phyloP scores from a whole-genome alignment of 2,113 vertebrate genomes.

The Sinocyclocheilus anshuiensis region DNA sequence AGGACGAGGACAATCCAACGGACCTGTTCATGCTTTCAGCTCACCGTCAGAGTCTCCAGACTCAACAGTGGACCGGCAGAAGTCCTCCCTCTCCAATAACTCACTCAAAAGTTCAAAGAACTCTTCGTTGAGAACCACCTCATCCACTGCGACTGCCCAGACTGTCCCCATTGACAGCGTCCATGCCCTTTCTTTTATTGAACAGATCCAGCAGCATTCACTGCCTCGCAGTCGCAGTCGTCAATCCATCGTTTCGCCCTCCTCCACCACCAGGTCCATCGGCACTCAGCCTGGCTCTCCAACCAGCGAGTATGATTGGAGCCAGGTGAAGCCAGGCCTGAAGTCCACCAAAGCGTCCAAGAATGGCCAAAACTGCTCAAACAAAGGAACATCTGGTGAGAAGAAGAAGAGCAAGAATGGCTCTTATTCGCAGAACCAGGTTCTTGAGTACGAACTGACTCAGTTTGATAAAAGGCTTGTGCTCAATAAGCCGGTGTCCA shows the following conservation, averaged over 20 bases:
- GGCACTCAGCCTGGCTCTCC: conserved; percentile 87
- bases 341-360: conserved; percentile 88
- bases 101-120: conserved; percentile 97
- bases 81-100: conserved; percentile 94
- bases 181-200: conserved; percentile 89
- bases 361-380: conserved; percentile 78
- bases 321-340: conserved; percentile 86
- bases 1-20: conserved; percentile 83
- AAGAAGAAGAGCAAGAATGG: conserved; percentile 85
- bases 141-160: conserved; percentile 93
- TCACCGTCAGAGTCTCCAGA: conserved; percentile 96
- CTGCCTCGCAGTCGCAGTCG: conserved; percentile 92
- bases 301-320: conserved; percentile 92
- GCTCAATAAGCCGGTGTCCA: conserved; percentile 81
- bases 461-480: conserved; percentile 90
- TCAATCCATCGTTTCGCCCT: conserved; percentile 94
- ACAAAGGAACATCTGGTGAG: conserved; percentile 82
- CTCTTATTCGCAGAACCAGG: conserved; percentile 83
- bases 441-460: conserved; percentile 97
- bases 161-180: conserved; percentile 96
- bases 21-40: conserved; percentile 92
- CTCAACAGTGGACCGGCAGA: conserved; percentile 93
- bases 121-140: conserved; percentile 93
- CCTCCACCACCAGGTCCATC: conserved; percentile 89
- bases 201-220: conserved; percentile 97